These are phyloP conservation scores for Sebastes vulpes DNA, from an alignment of 2,797 vertebrate species.

Conservation along the genomic window DNA sequence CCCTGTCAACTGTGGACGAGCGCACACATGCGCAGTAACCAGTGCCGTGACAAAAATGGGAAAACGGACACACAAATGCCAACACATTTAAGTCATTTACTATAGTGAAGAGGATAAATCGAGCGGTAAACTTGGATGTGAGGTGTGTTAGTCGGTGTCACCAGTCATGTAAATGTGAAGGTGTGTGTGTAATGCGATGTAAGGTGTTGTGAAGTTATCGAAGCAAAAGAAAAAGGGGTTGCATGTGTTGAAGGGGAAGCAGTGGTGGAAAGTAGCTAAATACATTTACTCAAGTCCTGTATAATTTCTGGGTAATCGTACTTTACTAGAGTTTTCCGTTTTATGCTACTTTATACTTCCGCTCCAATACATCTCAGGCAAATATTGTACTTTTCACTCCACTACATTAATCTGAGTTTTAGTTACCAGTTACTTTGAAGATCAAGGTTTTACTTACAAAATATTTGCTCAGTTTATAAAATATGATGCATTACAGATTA, in stretches of 20 bases:
- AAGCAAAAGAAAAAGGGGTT: neutral
- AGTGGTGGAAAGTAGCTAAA: neutral
- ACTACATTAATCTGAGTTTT: too few relatives aligned
- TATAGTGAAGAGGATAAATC: neutral
- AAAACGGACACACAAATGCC: neutral
- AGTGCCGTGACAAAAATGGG: neutral
- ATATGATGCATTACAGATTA: neutral
- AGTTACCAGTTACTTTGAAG: too few relatives aligned
- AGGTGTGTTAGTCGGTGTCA: neutral
- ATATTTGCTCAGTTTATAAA: too few relatives aligned
- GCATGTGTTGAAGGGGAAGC: neutral
- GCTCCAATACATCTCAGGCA: neutral
- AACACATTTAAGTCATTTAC: neutral
- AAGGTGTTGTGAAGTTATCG: neutral
- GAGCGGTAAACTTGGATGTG: neutral
- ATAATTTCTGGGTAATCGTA: neutral
- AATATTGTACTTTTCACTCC: neutral
- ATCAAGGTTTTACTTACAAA: too few relatives aligned
- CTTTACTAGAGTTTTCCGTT: too few relatives aligned
- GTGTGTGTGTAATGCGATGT: neutral
- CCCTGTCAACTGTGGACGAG: slow-evolving; percentile 27
- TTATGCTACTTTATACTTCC: neutral
- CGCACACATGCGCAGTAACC: slow-evolving; percentile 1
- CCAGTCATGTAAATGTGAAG: neutral
- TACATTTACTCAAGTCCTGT: neutral